Conservation (phyloP, 2,113 vertebrate species). For the Aegotheles bennettii region DNA sequence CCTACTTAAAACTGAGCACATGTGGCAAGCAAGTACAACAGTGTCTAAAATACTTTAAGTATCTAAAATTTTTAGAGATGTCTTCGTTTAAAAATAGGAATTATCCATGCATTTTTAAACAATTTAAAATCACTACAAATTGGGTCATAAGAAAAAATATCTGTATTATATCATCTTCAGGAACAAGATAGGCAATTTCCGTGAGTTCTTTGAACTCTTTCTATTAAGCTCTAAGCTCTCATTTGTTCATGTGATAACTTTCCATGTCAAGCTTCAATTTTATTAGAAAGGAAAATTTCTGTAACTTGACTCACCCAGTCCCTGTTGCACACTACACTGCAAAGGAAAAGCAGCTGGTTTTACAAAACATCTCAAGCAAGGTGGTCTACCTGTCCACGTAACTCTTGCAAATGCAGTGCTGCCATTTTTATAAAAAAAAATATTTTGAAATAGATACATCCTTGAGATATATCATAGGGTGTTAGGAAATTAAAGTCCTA, state of each 20-base stretch:
- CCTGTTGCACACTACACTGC: neutral
- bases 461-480: neutral
- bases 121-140: neutral
- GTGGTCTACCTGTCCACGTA: neutral
- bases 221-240: neutral
- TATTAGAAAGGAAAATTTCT: conserved; percentile 33
- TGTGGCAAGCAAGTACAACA: neutral
- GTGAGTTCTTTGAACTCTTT: neutral
- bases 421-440: neutral
- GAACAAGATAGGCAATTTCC: neutral
- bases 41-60: neutral
- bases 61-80: neutral
- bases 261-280: neutral
- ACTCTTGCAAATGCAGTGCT: neutral
- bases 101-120: neutral
- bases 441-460: neutral
- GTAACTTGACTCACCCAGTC: neutral
- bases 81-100: neutral
- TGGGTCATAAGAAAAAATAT: neutral
- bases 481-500: neutral
- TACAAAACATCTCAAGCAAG: neutral
- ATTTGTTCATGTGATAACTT: neutral
- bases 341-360: conserved; percentile 8
- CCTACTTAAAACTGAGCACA: neutral
- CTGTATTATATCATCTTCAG: neutral